Evolutionary conservation across 2,888 invertebrate species (phyloP), one percentile per base, ranked within the genome.

Genomic region (Cryptocephalus moraei): DNA sequence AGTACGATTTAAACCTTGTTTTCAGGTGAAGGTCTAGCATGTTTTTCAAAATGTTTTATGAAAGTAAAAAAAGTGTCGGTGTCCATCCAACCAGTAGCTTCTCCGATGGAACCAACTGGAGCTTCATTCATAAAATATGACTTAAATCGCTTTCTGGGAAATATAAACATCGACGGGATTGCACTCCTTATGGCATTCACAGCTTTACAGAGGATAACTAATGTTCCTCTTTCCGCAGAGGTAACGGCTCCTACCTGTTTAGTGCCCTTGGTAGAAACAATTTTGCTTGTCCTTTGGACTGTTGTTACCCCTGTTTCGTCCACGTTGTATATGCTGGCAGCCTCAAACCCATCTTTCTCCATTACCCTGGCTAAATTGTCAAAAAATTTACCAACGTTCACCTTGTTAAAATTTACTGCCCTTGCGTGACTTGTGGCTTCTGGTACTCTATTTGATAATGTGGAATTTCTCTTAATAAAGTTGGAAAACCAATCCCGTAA

Each of bases 221-320:
- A n/a, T 14, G 11, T 41, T 44, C 44, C 40, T 44, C 36, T 44
- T 44, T 44, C 44, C 36, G 33, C 44, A 44, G 32, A 44, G 11
- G 44, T 44, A 34, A 44, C 44, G 40, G 33, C 44, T 40, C n/a
- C 1, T 41, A 44, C 8, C 36, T 34, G 39, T 44, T 44, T 44
- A 44, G 38, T 41, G 44, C 39, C 44, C 13, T 44, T 44, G 39
- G 39, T 10, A 8, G n/a, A 32, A 8, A 33, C 33, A 32, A 44
- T 22, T 39, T 44, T 44, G 11, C 40, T 44, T 33, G 38, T 13
- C 31, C 12, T 12, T n/a, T n/a, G n/a, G n/a, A n/a, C n/a, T n/a
- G n/a, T n/a, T n/a, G n/a, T n/a, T n/a, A n/a, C n/a, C n/a, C n/a
- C n/a, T n/a, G n/a, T n/a, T n/a, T n/a, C n/a, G n/a, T n/a, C n/a